phyloP scores from a whole-genome alignment of 2,113 vertebrate genomes.

The Gymnorhina tibicen region DNA sequence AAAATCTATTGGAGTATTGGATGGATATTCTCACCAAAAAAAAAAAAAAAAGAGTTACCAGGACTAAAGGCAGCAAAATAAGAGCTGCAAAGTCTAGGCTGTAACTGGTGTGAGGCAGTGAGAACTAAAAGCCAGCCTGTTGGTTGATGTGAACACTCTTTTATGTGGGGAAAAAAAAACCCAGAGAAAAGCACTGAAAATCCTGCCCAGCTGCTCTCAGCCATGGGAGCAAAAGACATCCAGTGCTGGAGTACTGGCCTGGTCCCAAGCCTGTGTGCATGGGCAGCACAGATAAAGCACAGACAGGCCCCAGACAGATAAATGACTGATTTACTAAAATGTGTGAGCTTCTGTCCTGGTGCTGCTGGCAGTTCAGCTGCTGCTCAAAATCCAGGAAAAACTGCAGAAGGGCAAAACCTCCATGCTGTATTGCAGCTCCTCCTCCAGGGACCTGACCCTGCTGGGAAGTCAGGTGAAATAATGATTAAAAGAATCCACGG shows the following conservation, averaged over 20 bases:
- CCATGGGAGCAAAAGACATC: neutral
- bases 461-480: neutral
- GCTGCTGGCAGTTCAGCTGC: neutral
- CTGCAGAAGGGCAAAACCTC: neutral
- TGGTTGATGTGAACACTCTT: neutral
- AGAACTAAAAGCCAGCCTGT: neutral
- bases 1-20: neutral
- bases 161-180: neutral
- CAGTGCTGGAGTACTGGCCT: neutral
- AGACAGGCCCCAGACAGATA: neutral
- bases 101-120: neutral
- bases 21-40: neutral
- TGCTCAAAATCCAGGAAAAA: neutral
- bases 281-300: neutral
- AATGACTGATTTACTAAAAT: neutral
- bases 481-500: neutral
- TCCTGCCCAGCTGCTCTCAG: neutral
- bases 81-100: neutral
- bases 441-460: neutral
- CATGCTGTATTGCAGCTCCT: rapidly evolving
- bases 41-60: neutral
- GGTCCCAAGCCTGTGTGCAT: neutral
- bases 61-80: neutral
- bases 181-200: neutral
- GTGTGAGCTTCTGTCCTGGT: neutral